A percentile compares a stretch with the other conserved stretches of the same genome.
phyloP scores from a whole-genome alignment of 1,140 invertebrate species.

The Zaprionus inermis region DNA sequence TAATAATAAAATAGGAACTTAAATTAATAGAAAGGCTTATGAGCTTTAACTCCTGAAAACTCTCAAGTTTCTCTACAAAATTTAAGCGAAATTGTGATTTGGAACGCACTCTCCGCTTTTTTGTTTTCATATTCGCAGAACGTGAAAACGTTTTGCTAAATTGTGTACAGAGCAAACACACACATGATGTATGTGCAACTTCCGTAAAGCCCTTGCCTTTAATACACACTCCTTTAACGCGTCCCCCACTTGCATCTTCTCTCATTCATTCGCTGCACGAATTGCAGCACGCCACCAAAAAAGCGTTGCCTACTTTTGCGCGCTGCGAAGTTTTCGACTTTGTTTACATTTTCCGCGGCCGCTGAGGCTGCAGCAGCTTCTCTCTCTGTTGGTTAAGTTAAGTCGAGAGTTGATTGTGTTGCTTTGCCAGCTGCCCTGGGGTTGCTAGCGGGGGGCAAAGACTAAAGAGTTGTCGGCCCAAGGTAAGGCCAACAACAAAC shows the following conservation, averaged over 20 bases:
- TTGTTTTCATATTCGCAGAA: not conserved
- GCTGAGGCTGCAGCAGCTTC: not conserved
- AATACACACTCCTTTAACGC: not conserved
- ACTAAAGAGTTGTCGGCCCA: conserved; percentile 32
- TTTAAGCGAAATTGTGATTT: not conserved
- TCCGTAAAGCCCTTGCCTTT: not conserved
- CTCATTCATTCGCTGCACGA: not conserved
- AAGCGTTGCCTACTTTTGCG: conserved; percentile 63
- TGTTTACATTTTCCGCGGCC: conserved; percentile 46
- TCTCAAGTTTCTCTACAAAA: not conserved
- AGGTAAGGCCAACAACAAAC: conserved; percentile 52
- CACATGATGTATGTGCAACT: conserved; percentile 8
- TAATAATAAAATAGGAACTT: too few relatives aligned
- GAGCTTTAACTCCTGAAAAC: not conserved
- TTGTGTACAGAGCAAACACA: conserved; percentile 28
- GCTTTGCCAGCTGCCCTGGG: conserved; percentile 14
- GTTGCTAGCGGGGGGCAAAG: not conserved
- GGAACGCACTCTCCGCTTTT: not conserved
- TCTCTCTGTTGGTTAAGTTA: conserved; percentile 51
- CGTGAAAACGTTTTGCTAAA: conserved; percentile 27
- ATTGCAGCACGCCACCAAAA: conserved; percentile 12
- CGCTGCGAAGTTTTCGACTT: conserved; percentile 53
- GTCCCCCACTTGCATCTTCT: not conserved
- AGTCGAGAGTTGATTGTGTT: conserved; percentile 28
- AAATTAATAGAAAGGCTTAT: not conserved